A percentile compares a stretch with the other conserved stretches of the same genome.
Conservation (phyloP, 2,113 vertebrate genomes). For the Cyprinus carpio region DNA sequence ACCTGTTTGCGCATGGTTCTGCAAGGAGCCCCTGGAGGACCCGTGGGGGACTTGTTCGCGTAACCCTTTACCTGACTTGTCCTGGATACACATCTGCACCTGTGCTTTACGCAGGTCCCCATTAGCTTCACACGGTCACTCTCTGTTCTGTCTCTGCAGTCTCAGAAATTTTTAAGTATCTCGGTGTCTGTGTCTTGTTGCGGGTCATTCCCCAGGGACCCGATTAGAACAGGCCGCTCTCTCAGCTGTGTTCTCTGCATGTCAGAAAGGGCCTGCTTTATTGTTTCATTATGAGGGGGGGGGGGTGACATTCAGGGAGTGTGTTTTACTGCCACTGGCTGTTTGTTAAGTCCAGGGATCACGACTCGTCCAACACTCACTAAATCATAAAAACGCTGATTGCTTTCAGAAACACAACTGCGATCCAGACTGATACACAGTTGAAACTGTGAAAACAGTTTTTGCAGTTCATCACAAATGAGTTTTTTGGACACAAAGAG, state of each 20-base stretch:
- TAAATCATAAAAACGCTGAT: slow-evolving; percentile 63
- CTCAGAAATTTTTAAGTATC: slow-evolving; percentile 69
- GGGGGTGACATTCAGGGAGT: slow-evolving; percentile 72
- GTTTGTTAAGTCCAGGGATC: slow-evolving; percentile 75
- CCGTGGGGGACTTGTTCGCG: neutral
- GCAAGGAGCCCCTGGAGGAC: slow-evolving; percentile 37
- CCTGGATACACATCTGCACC: slow-evolving; percentile 67
- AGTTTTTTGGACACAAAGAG: neutral
- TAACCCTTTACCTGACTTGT: slow-evolving; percentile 27
- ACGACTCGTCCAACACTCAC: slow-evolving; percentile 66
- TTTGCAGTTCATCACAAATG: neutral
- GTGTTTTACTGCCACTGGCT: slow-evolving; percentile 79
- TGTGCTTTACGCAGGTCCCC: slow-evolving; percentile 58
- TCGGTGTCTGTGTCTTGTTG: slow-evolving; percentile 42
- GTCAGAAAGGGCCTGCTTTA: slow-evolving; percentile 74
- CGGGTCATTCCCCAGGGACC: slow-evolving; percentile 65
- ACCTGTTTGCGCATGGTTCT: slow-evolving; percentile 49
- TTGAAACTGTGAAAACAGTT: neutral
- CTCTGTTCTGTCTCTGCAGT: slow-evolving; percentile 37
- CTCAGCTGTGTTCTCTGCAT: slow-evolving; percentile 74
- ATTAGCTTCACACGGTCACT: slow-evolving; percentile 44
- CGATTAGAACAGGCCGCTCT: slow-evolving; percentile 69
- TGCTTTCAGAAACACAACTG: slow-evolving; percentile 45
- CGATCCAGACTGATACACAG: slow-evolving; percentile 33
- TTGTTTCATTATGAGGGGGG: slow-evolving; percentile 74